Conservation (phyloP, 2,797 vertebrate species). For the Danio jaintianensis region DNA sequence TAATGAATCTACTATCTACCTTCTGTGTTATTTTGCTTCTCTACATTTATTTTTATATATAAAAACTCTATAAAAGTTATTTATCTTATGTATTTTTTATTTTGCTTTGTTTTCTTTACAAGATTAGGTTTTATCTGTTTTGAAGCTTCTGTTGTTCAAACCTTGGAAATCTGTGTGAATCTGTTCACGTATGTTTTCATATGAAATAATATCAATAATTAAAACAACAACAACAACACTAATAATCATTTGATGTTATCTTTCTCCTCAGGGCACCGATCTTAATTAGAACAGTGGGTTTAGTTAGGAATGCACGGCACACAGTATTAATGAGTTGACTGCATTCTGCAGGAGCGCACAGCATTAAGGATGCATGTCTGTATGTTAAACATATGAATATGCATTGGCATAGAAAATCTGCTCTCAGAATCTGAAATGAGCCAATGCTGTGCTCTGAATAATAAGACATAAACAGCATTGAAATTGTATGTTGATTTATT, state of each 20-base stretch:
- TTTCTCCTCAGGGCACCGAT: constrained; percentile 23
- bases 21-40: too few species aligned
- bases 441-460: constrained; percentile 79
- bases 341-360: constrained; percentile 70
- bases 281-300: constrained; percentile 62
- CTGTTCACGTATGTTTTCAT: constrained; percentile 13
- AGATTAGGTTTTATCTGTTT: not conserved
- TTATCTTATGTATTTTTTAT: not conserved
- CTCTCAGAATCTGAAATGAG: constrained; percentile 74
- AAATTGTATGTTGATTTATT: not conserved
- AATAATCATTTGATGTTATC: constrained; percentile 19
- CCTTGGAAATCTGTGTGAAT: not conserved
- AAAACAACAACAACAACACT: constrained; percentile 5
- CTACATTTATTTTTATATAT: too few species aligned
- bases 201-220: constrained; percentile 8
- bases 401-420: constrained; percentile 78
- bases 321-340: constrained; percentile 76
- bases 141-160: constrained; percentile 1
- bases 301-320: constrained; percentile 72
- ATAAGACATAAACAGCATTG: constrained; percentile 64
- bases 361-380: constrained; percentile 79
- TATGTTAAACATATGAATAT: constrained; percentile 87
- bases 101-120: not conserved
- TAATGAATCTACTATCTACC: too few species aligned
- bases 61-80: too few species aligned